Conservation (phyloP, 92 coral and sea anemone species). For the Parazoanthus swiftii region DNA sequence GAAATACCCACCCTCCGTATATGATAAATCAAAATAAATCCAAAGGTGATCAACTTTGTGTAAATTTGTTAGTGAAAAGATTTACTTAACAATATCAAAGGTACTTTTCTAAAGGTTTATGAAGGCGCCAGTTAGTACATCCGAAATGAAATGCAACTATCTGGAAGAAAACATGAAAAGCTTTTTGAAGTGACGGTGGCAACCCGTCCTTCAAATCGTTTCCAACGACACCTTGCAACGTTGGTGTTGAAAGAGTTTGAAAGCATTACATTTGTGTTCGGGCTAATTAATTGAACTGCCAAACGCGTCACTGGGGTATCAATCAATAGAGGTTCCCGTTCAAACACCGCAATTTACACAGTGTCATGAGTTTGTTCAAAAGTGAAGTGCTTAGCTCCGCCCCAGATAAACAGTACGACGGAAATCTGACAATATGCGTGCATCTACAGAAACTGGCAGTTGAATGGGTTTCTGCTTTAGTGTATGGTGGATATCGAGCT, state of each 20-base stretch:
- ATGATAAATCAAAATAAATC: conserved; percentile 16
- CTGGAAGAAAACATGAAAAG: not conserved
- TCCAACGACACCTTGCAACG: conserved; percentile 5
- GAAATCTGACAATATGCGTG: conserved; percentile 49
- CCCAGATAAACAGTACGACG: conserved; percentile 76
- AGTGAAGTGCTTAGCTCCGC: conserved; percentile 91
- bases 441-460: conserved; percentile 55
- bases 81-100: conserved; percentile 19
- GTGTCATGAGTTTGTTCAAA: conserved; percentile 95
- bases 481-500: conserved; percentile 29
- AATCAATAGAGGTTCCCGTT: conserved; percentile 90
- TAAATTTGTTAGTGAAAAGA: not conserved
- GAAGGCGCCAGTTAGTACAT: not conserved
- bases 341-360: conserved; percentile 70
- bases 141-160: not conserved
- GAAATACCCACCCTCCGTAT: conserved; percentile 18
- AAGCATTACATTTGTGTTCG: conserved; percentile 80
- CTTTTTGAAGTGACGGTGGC: conserved; percentile 1
- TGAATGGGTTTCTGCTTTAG: conserved; percentile 43
- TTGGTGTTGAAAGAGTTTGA: conserved; percentile 28
- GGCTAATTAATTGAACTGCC: conserved; percentile 96
- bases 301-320: conserved; percentile 89
- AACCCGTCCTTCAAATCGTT: conserved; percentile 18
- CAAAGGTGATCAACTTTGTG: not conserved
- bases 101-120: not conserved